Percentiles rank a stretch among this genome's conserved stretches.
Evolutionary conservation across 30 jellyfish, hydroid and myxozoan genomes (phyloP).

Genomic region (Haliclystus octoradiatus): DNA sequence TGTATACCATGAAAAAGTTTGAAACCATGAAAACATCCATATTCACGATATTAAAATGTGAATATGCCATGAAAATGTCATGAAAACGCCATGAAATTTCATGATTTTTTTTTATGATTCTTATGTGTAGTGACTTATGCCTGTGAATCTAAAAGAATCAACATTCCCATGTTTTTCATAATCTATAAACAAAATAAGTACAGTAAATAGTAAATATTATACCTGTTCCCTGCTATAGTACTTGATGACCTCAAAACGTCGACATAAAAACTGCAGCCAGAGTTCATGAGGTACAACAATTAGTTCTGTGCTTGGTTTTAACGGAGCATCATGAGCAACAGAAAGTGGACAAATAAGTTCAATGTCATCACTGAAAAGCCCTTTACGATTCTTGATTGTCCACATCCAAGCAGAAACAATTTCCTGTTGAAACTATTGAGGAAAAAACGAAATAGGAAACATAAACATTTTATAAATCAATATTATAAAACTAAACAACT

Average conservation of each 20-base stretch:
- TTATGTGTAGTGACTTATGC: too few relatives aligned
- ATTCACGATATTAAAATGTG: too few relatives aligned
- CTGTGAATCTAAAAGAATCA: too few relatives aligned
- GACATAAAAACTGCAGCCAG: constrained; percentile 72
- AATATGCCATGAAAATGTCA: too few relatives aligned
- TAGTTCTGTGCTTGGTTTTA: constrained; percentile 3
- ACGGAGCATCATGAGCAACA: constrained; percentile 9
- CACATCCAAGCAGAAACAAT: constrained; percentile 85
- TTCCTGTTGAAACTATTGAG: constrained; percentile 61
- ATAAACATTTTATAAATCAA: too few relatives aligned
- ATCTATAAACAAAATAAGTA: too few relatives aligned
- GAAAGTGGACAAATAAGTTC: constrained; percentile 39
- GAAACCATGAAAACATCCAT: too few relatives aligned
- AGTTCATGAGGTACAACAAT: constrained; percentile 58
- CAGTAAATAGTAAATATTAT: background rate
- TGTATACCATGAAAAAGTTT: too few relatives aligned
- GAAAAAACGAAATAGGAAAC: background rate
- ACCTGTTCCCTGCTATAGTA: constrained; percentile 85
- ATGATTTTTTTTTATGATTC: too few relatives aligned
- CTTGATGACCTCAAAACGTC: constrained; percentile 59
- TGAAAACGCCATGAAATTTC: too few relatives aligned
- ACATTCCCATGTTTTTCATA: too few relatives aligned
- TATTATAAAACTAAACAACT: too few relatives aligned
- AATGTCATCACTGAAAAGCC: constrained; percentile 53
- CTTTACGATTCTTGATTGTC: constrained; percentile 63